Percentiles rank a stretch among this genome's conserved stretches.
Conservation (phyloP, 2,888 invertebrate species). For the Ptychoptera contaminata region DNA sequence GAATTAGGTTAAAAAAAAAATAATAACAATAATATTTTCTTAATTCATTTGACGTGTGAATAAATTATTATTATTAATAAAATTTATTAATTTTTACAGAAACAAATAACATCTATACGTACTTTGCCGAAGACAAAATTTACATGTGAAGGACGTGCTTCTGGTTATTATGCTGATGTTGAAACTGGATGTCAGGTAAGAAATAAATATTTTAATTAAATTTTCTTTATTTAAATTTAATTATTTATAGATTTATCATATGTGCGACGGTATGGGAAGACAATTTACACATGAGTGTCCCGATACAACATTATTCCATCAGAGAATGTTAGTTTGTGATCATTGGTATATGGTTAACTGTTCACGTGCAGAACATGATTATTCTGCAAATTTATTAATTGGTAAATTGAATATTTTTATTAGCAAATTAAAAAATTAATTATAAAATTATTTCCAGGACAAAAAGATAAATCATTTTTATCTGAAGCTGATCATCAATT, state of each 20-base stretch:
- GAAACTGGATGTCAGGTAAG: constrained; percentile 57
- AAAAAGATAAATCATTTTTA: constrained; percentile 55
- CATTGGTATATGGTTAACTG: constrained; percentile 72
- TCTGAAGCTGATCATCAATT: constrained; percentile 44
- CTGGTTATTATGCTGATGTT: constrained; percentile 62
- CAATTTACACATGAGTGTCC: constrained; percentile 67
- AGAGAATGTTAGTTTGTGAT: constrained; percentile 65
- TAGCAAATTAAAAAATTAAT: not conserved
- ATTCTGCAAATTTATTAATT: constrained; percentile 52
- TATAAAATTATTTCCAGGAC: constrained; percentile 29
- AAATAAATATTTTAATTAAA: not conserved
- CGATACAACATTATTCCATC: constrained; percentile 64
- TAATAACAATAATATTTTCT: no score
- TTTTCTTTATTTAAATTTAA: no score
- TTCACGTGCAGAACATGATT: constrained; percentile 49
- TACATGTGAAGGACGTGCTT: constrained; percentile 45
- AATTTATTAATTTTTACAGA: no score
- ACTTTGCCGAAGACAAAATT: constrained; percentile 37
- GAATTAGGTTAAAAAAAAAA: no score
- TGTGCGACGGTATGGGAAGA: constrained; percentile 61
- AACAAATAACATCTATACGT: constrained; percentile 6
- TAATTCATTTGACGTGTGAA: no score
- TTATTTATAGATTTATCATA: constrained; percentile 50
- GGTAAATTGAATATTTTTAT: constrained; percentile 27
- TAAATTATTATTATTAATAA: no score